Conservation (phyloP, 2,888 invertebrate species). For the Malthinus flaveolus region DNA sequence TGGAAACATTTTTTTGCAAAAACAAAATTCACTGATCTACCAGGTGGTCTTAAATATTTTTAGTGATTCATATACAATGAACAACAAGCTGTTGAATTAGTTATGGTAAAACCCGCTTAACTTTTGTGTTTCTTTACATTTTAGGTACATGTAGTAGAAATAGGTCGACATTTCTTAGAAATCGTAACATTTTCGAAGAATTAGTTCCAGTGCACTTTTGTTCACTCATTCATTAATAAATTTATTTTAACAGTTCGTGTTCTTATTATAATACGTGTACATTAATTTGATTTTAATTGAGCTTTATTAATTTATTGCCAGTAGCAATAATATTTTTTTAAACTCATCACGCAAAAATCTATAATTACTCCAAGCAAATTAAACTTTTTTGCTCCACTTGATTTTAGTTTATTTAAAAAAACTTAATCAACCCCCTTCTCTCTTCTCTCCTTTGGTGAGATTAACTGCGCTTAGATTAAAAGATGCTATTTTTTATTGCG, state of each 20-base stretch:
- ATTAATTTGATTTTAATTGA: no score
- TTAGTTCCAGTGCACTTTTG: neutral
- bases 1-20: no score
- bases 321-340: no score
- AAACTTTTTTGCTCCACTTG: conserved; percentile 21
- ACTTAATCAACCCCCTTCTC: no score
- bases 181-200: neutral
- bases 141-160: neutral
- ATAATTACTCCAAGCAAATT: conserved; percentile 22
- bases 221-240: neutral
- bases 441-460: no score
- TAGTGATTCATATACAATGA: conserved; percentile 15
- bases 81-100: conserved; percentile 17
- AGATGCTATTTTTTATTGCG: neutral
- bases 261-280: no score
- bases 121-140: neutral
- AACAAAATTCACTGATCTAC: neutral
- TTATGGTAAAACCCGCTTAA: conserved; percentile 17
- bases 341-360: conserved; percentile 2
- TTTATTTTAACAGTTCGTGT: no score
- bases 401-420: neutral
- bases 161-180: neutral
- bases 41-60: conserved; percentile 21
- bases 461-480: neutral
- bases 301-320: no score